These are phyloP conservation scores for Thomomys bottae DNA, from an alignment of 2,113 vertebrate genomes.

Conservation along the genomic window DNA sequence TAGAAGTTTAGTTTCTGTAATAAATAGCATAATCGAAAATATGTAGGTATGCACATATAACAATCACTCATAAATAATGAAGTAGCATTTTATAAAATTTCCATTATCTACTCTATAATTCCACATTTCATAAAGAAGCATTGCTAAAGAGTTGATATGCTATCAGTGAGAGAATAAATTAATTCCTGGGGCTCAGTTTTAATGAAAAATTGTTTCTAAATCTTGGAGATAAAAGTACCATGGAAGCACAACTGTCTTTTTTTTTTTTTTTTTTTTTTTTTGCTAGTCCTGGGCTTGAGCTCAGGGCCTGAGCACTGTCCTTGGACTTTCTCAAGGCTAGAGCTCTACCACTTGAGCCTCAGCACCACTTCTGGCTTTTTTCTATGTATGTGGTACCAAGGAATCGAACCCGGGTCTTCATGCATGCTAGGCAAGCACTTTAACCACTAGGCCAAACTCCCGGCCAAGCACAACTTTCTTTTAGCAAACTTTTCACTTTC, in stretches of 20 bases:
- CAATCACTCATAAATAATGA: neutral
- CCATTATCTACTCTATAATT: neutral
- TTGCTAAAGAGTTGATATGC: neutral
- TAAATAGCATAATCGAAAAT: slow-evolving; percentile 4
- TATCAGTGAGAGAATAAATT: neutral
- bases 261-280: no score
- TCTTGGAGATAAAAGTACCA: slow-evolving; percentile 5
- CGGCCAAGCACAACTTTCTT: neutral
- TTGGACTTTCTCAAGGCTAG: no score
- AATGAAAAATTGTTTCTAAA: slow-evolving; percentile 2
- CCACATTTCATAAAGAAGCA: slow-evolving; percentile 35
- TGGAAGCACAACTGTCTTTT: neutral
- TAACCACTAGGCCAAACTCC: no score
- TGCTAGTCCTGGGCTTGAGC: no score
- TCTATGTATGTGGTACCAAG: no score
- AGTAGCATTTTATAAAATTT: slow-evolving; percentile 16
- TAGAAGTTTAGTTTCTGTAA: slow-evolving; percentile 45
- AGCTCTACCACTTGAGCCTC: no score
- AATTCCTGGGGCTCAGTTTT: neutral
- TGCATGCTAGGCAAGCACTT: no score
- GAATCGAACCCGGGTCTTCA: no score
- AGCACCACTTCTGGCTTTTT: no score
- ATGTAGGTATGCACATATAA: neutral
- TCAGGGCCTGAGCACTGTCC: no score
- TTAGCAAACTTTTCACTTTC: slow-evolving; percentile 9